Percentiles rank a stretch among this genome's conserved stretches.
Conservation (phyloP, 2,888 invertebrate species). For the Caenorhabditis doughertyi region DNA sequence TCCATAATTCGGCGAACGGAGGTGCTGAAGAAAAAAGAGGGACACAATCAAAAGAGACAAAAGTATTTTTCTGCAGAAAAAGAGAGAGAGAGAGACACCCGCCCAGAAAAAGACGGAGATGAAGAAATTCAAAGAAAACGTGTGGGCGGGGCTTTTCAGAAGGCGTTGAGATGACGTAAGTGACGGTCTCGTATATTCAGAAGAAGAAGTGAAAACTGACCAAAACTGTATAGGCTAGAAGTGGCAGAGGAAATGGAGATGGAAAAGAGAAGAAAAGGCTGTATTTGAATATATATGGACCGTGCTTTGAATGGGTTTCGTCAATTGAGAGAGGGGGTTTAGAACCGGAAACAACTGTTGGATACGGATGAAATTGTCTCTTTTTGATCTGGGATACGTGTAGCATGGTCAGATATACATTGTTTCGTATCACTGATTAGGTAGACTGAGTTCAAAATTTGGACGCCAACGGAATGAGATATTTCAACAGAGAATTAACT, state of each 20-base stretch:
- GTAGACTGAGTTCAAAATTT: too few relatives aligned
- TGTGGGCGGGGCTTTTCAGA: conserved; percentile 12
- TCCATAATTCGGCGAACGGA: conserved; percentile 60
- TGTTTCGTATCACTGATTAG: neutral
- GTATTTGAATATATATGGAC: conserved; percentile 57
- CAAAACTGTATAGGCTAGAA: conserved; percentile 56
- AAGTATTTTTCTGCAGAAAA: neutral
- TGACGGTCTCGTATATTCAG: conserved; percentile 41
- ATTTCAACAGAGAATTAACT: too few relatives aligned
- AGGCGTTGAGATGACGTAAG: conserved; percentile 44
- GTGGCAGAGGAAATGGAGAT: neutral
- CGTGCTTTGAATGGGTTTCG: conserved; percentile 44
- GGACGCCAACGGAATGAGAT: neutral
- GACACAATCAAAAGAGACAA: conserved; percentile 14
- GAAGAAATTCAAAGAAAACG: conserved; percentile 2
- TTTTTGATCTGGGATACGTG: conserved; percentile 21
- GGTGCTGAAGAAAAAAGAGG: neutral
- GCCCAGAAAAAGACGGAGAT: conserved; percentile 4
- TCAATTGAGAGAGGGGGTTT: conserved; percentile 3
- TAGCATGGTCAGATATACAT: neutral
- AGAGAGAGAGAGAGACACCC: neutral
- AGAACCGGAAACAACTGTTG: conserved; percentile 46
- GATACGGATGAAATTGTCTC: conserved; percentile 28
- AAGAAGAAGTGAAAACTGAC: conserved; percentile 33
- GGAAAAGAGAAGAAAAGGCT: conserved; percentile 17